Percentiles rank a stretch among this genome's conserved stretches.
Evolutionary conservation across 2,888 invertebrate species (phyloP).

Genomic region (Rhagonycha fulva): DNA sequence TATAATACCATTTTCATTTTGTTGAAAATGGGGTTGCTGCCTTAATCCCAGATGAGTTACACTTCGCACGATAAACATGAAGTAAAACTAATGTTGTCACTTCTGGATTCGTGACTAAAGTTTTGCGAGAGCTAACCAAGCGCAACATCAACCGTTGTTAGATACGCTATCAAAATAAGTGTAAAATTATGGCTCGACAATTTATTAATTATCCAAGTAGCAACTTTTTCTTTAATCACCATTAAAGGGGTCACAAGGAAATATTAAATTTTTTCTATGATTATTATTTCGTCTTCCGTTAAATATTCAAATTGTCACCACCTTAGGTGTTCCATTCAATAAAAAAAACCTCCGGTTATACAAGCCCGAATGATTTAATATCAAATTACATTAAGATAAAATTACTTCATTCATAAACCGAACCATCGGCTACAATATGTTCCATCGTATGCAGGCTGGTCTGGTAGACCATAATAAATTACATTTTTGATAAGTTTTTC

Average conservation of each 20-base stretch:
- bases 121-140: conserved; percentile 4
- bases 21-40: neutral
- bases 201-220: neutral
- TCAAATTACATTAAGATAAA: neutral
- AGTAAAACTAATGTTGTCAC: conserved; percentile 18
- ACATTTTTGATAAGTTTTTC: neutral
- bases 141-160: conserved; percentile 3
- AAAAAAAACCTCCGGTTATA: neutral
- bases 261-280: neutral
- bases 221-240: neutral
- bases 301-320: neutral
- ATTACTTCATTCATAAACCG: neutral
- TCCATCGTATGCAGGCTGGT: neutral
- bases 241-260: neutral
- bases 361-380: neutral
- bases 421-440: neutral
- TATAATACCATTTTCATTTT: neutral
- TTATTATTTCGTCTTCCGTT: neutral
- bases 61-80: conserved; percentile 9
- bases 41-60: neutral
- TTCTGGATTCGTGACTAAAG: conserved; percentile 13
- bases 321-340: neutral
- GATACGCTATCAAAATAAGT: conserved; percentile 1
- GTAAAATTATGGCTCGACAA: neutral
- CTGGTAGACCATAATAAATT: neutral